phyloP scores from a whole-genome alignment of 2,888 invertebrate species.

The Melanophora roralis region DNA sequence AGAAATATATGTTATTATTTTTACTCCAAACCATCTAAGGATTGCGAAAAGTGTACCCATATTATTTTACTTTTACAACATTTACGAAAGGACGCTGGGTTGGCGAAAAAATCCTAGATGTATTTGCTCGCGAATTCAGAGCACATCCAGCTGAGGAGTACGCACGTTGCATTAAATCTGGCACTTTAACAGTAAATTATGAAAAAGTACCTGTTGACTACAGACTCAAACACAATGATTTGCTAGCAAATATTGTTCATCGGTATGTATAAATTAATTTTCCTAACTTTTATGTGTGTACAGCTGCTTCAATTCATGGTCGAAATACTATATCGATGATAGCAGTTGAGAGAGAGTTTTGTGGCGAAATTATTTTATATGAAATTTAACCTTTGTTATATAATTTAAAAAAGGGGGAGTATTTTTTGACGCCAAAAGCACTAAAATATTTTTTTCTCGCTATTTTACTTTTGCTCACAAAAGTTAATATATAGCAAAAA shows the following conservation, averaged over 20 bases:
- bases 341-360: too few species aligned
- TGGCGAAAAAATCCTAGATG: slow-evolving; percentile 93
- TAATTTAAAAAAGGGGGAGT: too few species aligned
- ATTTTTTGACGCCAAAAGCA: too few species aligned
- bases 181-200: slow-evolving; percentile 95
- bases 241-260: slow-evolving; percentile 95
- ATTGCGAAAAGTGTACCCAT: slow-evolving; percentile 96
- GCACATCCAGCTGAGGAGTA: slow-evolving; percentile 96
- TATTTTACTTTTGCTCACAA: too few species aligned
- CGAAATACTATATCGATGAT: too few species aligned
- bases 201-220: slow-evolving; percentile 94
- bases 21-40: slow-evolving; percentile 77
- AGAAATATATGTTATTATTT: not conserved
- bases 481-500: too few species aligned
- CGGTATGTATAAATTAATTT: slow-evolving; percentile 80
- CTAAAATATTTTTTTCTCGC: too few species aligned
- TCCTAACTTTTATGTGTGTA: too few species aligned
- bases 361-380: too few species aligned
- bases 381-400: too few species aligned
- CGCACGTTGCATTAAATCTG: slow-evolving; percentile 92
- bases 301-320: too few species aligned
- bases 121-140: slow-evolving; percentile 94
- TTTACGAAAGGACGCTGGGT: slow-evolving; percentile 98
- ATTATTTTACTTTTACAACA: slow-evolving; percentile 97
- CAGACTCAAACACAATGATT: slow-evolving; percentile 93